Evolutionary conservation across 2,888 invertebrate genomes (phyloP).

Genomic region (Hemithea aestivaria): DNA sequence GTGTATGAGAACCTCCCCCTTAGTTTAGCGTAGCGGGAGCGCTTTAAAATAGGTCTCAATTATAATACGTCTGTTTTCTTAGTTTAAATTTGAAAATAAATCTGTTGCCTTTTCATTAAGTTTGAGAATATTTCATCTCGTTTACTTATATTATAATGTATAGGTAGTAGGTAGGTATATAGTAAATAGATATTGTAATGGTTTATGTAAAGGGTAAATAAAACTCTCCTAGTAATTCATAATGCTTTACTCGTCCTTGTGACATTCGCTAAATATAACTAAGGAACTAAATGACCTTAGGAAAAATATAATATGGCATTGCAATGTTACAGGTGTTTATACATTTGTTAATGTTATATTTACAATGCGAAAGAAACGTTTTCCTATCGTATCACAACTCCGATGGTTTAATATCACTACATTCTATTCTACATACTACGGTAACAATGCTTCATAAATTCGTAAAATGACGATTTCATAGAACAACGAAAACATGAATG

Average conservation of each 20-base stretch:
- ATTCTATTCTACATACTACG: conserved; percentile 61
- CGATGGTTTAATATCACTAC: conserved; percentile 41
- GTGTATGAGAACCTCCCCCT: no score
- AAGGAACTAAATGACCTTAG: conserved; percentile 28
- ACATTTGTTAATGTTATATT: conserved; percentile 30
- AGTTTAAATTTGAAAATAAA: no score
- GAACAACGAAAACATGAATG: conserved; percentile 52
- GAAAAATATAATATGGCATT: conserved; percentile 31
- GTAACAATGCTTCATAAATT: conserved; percentile 73
- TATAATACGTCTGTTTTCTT: no score
- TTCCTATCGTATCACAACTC: conserved; percentile 48
- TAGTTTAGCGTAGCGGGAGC: no score
- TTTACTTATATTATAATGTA: no score
- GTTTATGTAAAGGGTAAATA: conserved; percentile 24
- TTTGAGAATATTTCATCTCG: no score
- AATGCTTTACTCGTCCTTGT: conserved; percentile 44
- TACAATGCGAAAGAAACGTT: conserved; percentile 37
- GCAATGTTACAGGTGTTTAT: conserved; percentile 26
- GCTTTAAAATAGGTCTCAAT: no score
- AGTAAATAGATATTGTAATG: no score
- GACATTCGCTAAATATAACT: conserved; percentile 33
- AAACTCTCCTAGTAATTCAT: conserved; percentile 35
- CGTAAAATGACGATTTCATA: conserved; percentile 62
- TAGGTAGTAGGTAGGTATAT: no score
- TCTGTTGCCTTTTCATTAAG: no score